These are phyloP conservation scores for Hyperopisus bebe DNA, from an alignment of 2,113 vertebrate species.

Conservation along the genomic window DNA sequence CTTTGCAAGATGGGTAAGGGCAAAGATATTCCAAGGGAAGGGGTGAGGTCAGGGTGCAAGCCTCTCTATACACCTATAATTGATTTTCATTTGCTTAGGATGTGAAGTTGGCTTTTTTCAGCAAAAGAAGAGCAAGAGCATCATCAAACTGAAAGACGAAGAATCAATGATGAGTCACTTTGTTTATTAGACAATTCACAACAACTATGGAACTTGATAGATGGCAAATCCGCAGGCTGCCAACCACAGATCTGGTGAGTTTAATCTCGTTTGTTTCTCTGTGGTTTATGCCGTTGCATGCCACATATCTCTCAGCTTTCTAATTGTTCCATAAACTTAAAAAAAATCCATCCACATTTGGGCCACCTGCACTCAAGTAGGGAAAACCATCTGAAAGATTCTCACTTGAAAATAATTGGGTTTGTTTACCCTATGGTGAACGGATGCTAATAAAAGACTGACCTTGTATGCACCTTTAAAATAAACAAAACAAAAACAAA, in stretches of 20 bases:
- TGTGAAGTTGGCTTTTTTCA: neutral
- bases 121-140: neutral
- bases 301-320: neutral
- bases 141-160: neutral
- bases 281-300: neutral
- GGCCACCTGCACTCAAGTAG: neutral
- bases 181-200: neutral
- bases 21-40: neutral
- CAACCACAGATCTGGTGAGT: neutral
- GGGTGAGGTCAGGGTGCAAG: neutral
- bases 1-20: neutral
- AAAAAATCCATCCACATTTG: neutral
- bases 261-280: neutral
- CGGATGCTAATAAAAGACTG: neutral
- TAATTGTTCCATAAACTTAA: constrained; percentile 4
- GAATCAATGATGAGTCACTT: neutral
- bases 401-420: neutral
- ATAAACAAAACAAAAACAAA: neutral
- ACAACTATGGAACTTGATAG: neutral
- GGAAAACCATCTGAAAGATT: neutral
- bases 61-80: neutral
- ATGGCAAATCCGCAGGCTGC: neutral
- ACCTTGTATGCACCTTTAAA: neutral
- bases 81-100: neutral
- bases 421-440: neutral